Evolutionary conservation across 53 echinoderm and acorn worm species (phyloP).

Genomic region (Luidia sarsii): DNA sequence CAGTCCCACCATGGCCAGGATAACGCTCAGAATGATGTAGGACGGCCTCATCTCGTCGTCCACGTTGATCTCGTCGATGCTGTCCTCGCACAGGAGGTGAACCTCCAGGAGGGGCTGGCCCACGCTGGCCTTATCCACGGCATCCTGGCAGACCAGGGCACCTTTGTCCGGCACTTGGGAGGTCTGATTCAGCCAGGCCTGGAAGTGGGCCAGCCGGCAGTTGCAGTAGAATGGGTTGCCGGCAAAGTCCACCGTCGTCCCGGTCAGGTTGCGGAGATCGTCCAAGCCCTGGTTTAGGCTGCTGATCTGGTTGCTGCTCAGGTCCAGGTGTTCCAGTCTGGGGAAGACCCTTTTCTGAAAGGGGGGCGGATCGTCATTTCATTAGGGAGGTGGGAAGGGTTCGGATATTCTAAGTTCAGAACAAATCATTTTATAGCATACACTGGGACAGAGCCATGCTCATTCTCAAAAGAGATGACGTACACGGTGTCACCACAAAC

Average conservation of each 20-base stretch:
- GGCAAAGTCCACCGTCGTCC: constrained; percentile 55
- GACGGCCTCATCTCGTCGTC: constrained; percentile 46
- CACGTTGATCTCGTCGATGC: background rate
- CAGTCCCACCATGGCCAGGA: constrained; percentile 74
- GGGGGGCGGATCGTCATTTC: too few relatives aligned
- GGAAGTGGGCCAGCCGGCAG: constrained; percentile 63
- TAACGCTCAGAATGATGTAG: constrained; percentile 75
- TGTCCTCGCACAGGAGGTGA: background rate
- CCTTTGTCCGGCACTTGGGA: constrained; percentile 50
- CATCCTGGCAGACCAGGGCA: constrained; percentile 42
- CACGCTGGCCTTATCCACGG: background rate
- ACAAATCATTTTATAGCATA: too few relatives aligned
- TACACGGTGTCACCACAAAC: too few relatives aligned
- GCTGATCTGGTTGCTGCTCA: constrained; percentile 69
- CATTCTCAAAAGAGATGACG: too few relatives aligned
- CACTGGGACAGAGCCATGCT: too few relatives aligned
- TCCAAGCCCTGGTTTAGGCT: constrained; percentile 20
- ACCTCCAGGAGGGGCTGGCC: constrained; percentile 37
- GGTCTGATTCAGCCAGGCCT: constrained; percentile 66
- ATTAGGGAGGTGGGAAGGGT: too few relatives aligned
- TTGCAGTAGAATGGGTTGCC: constrained; percentile 78
- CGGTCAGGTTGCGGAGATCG: constrained; percentile 49
- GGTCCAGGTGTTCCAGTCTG: constrained; percentile 53
- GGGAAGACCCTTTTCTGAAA: constrained; percentile 53
- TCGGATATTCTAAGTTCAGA: too few relatives aligned